A percentile compares a stretch with the other conserved stretches of the same genome.
Conservation (phyloP, 2,113 vertebrate species). For the Pterocles orientalis region DNA sequence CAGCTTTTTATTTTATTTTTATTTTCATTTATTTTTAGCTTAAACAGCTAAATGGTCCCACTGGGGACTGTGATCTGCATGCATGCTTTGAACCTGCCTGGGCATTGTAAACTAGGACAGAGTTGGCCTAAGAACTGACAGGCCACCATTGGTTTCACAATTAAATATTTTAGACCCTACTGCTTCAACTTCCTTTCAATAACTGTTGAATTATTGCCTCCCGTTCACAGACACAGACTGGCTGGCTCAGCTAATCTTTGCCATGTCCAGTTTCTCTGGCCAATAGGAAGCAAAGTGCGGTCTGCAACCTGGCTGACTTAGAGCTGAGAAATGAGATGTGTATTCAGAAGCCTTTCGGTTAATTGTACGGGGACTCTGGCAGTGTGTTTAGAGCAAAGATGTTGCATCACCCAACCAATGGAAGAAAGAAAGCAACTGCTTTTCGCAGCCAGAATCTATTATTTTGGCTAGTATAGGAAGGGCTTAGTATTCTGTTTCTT, state of each 20-base stretch:
- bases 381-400: not conserved
- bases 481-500: conserved; percentile 16
- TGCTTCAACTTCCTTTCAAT: conserved; percentile 18
- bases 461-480: not conserved
- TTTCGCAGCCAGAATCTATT: not conserved
- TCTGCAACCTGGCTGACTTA: not conserved
- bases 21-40: not conserved
- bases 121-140: not conserved
- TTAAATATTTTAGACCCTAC: not conserved
- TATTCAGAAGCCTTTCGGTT: not conserved
- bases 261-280: not conserved
- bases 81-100: not conserved
- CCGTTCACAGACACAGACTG: not conserved
- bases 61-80: fast-evolving
- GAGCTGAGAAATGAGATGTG: not conserved
- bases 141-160: not conserved
- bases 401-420: not conserved
- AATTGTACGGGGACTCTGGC: not conserved
- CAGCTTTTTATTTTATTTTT: not conserved
- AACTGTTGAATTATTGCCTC: conserved; percentile 2
- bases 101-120: not conserved
- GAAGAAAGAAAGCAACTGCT: not conserved
- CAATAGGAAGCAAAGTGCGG: not conserved
- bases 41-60: not conserved
- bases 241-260: not conserved